These are phyloP conservation scores for Struthio camelus DNA, from an alignment of 2,113 vertebrate genomes.

Conservation along the genomic window DNA sequence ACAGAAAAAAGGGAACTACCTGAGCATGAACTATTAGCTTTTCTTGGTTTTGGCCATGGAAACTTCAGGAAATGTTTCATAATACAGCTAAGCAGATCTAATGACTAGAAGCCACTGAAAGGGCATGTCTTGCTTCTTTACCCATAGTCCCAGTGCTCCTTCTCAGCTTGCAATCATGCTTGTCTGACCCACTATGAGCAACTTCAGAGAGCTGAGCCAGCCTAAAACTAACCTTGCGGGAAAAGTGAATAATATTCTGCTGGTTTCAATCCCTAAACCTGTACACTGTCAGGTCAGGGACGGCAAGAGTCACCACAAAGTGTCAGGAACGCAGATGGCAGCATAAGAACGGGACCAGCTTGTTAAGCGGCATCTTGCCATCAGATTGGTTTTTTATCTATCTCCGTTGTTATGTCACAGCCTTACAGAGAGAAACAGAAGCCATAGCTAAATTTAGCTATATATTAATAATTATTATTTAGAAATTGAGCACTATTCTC, in stretches of 20 bases:
- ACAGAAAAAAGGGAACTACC: neutral
- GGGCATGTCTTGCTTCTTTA: neutral
- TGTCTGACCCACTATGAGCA: rapidly evolving
- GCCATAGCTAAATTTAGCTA: neutral
- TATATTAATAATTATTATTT: neutral
- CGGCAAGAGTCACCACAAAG: neutral
- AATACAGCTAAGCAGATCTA: neutral
- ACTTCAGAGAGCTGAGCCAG: neutral
- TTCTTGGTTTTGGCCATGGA: neutral
- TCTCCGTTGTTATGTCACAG: neutral
- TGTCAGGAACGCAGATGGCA: rapidly evolving
- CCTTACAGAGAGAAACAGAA: neutral
- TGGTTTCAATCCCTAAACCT: neutral
- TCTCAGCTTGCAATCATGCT: neutral
- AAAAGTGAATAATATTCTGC: no score
- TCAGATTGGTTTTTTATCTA: neutral
- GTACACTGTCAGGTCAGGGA: neutral
- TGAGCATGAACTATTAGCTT: neutral
- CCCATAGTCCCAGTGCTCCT: neutral
- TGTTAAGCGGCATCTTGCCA: neutral
- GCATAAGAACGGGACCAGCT: neutral
- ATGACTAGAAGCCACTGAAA: neutral
- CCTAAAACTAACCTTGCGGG: neutral
- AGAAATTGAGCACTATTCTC: neutral
- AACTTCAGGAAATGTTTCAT: neutral